Base-by-base conservation (phyloP, 2,113 vertebrate genomes). In the Lepus americanus region DNA sequence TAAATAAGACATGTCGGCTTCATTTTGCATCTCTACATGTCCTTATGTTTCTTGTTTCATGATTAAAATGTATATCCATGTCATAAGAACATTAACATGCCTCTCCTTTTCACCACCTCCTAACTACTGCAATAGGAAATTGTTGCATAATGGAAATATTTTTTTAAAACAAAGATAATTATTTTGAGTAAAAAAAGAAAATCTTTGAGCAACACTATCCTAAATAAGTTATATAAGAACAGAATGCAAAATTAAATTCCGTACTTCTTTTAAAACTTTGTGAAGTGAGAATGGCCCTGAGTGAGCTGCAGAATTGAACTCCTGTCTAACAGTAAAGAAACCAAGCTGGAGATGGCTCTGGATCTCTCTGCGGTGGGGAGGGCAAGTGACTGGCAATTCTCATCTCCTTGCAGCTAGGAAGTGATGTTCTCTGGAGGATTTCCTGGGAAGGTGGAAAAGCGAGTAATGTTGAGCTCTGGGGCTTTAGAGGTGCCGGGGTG, bases 401-500 rank as follows among this genome's bases (percentile, higher is more conserved):
- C 66, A 85, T 86, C 25, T 90, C 85, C 92, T 85, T 82, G 61
- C 73, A 94, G 82, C 89, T 76, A 61, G 77, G 77, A 94, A 95
- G 33, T 39, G 51, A 64, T 61, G 10, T 49, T 97, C 85, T 76
- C 84, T 63, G 39, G 78, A 88, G 73, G 13, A 44, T 94, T 92
- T 61, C n/a, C 31, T 79, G 23, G 59, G 79, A 89, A 89, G 73
- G 12, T 29, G 6, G 11, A 94, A 29, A 77, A 83, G 5, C 86
- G 88, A 96, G 19, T 86, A 67, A 66, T 78, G 51, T 51, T 90
- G 63, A 76, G 64, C 44, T 66, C 10, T 69, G 79, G 44, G 72
- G 69, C 39, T 94, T 61, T 82, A 87, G 67, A 94, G 66, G 44
- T 97, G 73, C 61, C 51, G 20, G 49, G 6, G 6, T 5, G 44